Percentiles rank a stretch among this genome's conserved stretches.
Conservation (phyloP, 1,140 invertebrate species). For the Anoplolepis gracilipes region DNA sequence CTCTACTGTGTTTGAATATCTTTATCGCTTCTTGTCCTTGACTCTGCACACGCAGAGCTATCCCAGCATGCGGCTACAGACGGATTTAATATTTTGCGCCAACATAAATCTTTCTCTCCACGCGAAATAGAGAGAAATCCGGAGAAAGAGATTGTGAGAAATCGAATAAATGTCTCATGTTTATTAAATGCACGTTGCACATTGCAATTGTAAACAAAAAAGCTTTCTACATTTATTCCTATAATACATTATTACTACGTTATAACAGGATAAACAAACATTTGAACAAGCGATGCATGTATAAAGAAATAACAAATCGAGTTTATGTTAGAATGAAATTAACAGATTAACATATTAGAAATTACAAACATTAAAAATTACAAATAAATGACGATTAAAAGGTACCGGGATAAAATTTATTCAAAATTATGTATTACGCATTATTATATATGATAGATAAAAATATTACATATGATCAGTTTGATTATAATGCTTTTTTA, state of each 20-base stretch:
- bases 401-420: background rate
- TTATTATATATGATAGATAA: background rate
- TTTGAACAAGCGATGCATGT: background rate
- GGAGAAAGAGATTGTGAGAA: slow-evolving; percentile 47
- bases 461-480: background rate
- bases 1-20: slow-evolving; percentile 56
- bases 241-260: slow-evolving; percentile 37
- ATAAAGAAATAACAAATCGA: background rate
- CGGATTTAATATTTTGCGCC: slow-evolving; percentile 61
- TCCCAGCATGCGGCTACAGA: slow-evolving; percentile 32
- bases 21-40: slow-evolving; percentile 59
- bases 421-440: background rate
- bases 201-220: slow-evolving; percentile 54
- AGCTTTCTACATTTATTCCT: background rate
- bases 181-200: slow-evolving; percentile 54
- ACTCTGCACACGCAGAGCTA: slow-evolving; percentile 45
- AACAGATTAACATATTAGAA: background rate
- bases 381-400: background rate
- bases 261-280: slow-evolving; percentile 5
- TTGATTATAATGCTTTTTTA: slow-evolving; percentile 43
- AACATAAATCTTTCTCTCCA: slow-evolving; percentile 54
- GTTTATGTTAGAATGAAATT: background rate
- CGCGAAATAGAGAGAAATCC: slow-evolving; percentile 56
- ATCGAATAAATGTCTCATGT: slow-evolving; percentile 62
- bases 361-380: background rate